These are phyloP conservation scores for Hypotaenidia philippensis DNA, from an alignment of 2,797 vertebrate species.

Conservation along the genomic window DNA sequence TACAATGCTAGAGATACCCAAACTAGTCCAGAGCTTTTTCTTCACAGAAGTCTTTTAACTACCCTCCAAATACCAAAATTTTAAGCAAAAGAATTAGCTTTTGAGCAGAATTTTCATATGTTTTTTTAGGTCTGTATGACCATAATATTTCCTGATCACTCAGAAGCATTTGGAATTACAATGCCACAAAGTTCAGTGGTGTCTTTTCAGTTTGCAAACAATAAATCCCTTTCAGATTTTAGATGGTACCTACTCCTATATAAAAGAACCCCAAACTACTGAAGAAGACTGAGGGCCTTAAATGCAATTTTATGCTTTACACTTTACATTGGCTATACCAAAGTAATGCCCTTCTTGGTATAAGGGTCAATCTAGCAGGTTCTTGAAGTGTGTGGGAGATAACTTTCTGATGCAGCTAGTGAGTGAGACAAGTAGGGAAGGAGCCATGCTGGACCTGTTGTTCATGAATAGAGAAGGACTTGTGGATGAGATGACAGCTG, in stretches of 20 bases:
- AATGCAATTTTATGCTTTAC: background rate
- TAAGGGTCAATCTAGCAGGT: background rate
- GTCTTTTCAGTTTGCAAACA: background rate
- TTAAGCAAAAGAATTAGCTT: background rate
- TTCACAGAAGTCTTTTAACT: background rate
- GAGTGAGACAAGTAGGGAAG: no score
- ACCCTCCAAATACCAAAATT: background rate
- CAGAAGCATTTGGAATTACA: background rate
- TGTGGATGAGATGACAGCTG: no score
- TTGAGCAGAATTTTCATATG: background rate
- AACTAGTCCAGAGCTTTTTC: accelerated
- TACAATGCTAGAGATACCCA: background rate
- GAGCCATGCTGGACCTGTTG: no score
- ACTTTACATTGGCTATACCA: background rate
- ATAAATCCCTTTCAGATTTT: background rate
- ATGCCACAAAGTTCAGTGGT: background rate
- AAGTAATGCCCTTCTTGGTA: background rate
- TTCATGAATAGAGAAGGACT: no score
- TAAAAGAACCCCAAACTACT: no score
- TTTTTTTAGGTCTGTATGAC: background rate
- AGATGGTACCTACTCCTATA: background rate
- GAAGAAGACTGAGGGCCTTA: background rate
- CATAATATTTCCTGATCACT: background rate
- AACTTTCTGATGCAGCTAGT: no score
- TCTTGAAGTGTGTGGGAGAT: no score